Conservation (phyloP, 2,888 invertebrate genomes). For the Cheilosia urbana region DNA sequence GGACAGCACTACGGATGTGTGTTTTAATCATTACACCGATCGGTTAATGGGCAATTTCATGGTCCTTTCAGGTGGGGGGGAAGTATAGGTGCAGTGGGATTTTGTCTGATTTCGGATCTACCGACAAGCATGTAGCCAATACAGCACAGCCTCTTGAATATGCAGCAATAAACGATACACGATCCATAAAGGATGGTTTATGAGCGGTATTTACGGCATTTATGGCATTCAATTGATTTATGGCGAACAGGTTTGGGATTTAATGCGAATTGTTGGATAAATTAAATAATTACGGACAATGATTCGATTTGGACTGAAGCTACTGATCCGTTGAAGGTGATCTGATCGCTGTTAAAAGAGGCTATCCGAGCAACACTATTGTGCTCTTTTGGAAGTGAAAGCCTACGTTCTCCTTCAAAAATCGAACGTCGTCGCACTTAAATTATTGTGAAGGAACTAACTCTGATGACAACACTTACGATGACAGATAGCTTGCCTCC, state of each 20-base stretch:
- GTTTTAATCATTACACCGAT: conserved; percentile 45
- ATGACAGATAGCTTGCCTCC: too few species aligned
- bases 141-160: conserved; percentile 3
- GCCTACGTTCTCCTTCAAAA: too few species aligned
- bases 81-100: background rate
- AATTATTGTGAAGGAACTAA: too few species aligned
- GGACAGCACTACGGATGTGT: conserved; percentile 10
- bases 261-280: background rate
- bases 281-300: too few species aligned
- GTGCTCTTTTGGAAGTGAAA: too few species aligned
- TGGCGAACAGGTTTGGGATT: conserved; percentile 5
- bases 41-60: conserved; percentile 34
- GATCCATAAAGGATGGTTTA: conserved; percentile 7
- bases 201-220: conserved; percentile 30
- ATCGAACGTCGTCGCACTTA: too few species aligned
- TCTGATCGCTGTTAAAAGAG: too few species aligned
- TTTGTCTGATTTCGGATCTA: background rate
- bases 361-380: too few species aligned
- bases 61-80: conserved; percentile 14
- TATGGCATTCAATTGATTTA: conserved; percentile 35
- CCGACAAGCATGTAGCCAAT: conserved; percentile 1
- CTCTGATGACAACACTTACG: too few species aligned
- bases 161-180: conserved; percentile 29
- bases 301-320: too few species aligned
- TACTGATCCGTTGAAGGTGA: too few species aligned